These are phyloP conservation scores for Hippoglossus stenolepis DNA, from an alignment of 2,113 vertebrate genomes.

Conservation along the genomic window DNA sequence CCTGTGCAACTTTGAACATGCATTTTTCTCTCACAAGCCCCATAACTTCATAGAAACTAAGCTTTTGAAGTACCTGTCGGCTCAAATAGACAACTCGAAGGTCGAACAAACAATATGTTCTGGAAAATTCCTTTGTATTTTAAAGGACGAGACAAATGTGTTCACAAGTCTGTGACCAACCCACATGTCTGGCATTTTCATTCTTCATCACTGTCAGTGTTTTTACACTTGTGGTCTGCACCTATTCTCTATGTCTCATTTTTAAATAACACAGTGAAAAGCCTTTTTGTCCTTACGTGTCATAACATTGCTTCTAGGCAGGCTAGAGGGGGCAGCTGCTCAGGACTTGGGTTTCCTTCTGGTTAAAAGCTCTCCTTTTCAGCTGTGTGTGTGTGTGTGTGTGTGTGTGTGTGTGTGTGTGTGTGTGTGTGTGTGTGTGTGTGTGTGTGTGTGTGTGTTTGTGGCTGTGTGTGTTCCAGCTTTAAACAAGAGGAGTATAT, in stretches of 20 bases:
- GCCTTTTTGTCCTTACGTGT: slow-evolving; percentile 56
- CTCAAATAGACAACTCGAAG: no score
- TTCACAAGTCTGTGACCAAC: background rate
- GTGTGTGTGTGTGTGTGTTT: slow-evolving; percentile 8
- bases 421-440: slow-evolving; percentile 12
- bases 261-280: background rate
- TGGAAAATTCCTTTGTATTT: background rate
- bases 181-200: background rate
- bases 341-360: slow-evolving; percentile 32
- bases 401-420: background rate
- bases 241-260: slow-evolving; percentile 10
- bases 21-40: background rate
- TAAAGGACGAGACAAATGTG: background rate
- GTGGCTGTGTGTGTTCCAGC: background rate
- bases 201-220: slow-evolving; percentile 34
- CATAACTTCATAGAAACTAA: background rate
- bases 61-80: background rate
- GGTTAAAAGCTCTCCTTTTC: slow-evolving; percentile 41
- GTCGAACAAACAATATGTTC: no score
- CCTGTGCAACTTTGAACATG: background rate
- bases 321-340: slow-evolving; percentile 19
- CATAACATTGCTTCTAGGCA: slow-evolving; percentile 61
- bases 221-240: slow-evolving; percentile 40
- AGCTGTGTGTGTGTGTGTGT: slow-evolving; percentile 8
- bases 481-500: background rate